Evolutionary conservation across 2,113 vertebrate genomes (phyloP), one percentile per base, ranked within the genome.

Genomic region (Nothobranchius furzeri): DNA sequence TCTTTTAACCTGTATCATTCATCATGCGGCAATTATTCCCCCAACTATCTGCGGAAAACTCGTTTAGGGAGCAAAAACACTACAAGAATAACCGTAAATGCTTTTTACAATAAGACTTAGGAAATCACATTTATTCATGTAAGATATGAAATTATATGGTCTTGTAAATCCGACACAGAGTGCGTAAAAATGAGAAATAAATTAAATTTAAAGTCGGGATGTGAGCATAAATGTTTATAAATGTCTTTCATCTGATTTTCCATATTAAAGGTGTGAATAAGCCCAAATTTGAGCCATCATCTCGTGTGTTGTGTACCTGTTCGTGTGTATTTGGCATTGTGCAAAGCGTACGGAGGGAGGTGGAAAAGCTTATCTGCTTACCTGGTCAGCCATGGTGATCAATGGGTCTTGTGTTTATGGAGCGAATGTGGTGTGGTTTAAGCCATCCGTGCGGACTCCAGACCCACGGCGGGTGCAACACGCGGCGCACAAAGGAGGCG

Each of bases 301-400:
- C 20, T 20, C 20, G 20, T 40, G 37, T 7, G 3, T 30, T 40
- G 37, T 40, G 37, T 9, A 40, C 7, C 37, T 40, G 37, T 7
- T 40, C 1, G 54, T 17, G 56, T n/a, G 17, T 68, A 43, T 9
- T n/a, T 43, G 66, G 43, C 60, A 40, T 65, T 55, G 60, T 67
- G 54, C 58, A 17, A 49, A 68, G 68, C 67, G 58, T 76, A 46
- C 51, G 57, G 20, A 12, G 4, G 7, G n/a, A 12, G 46, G 14
- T 17, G 2, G n/a, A 37, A 13, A 49, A 58, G 9, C 9, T 30
- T n/a, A 30, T 73, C 24, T 12, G 48, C 82, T 89, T 90, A 93
- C 92, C 91, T 93, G 91, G 84, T 93, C 92, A 71, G 89, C 83
- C 92, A 93, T 93, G 73, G 79, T 90, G 58, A 50, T 84, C 48